These are phyloP conservation scores for Craseonycteris thonglongyai DNA, from an alignment of 2,113 vertebrate species.

Conservation along the genomic window DNA sequence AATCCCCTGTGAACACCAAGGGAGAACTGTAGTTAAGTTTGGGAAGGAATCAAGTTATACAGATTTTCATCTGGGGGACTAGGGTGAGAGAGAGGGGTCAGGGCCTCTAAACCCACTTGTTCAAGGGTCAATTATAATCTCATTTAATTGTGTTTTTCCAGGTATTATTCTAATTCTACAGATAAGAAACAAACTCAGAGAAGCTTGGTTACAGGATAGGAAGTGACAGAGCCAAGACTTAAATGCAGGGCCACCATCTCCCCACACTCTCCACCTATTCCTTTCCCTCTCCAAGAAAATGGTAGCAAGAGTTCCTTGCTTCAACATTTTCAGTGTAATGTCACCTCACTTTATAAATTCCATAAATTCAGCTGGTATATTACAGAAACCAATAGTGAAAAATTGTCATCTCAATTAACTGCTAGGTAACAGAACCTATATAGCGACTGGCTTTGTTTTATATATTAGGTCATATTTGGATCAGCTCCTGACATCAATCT, in stretches of 20 bases:
- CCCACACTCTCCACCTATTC: neutral
- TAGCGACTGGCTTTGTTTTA: neutral
- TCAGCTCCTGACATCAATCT: neutral
- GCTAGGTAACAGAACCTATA: neutral
- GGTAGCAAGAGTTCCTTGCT: neutral
- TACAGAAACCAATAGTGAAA: conserved; percentile 1
- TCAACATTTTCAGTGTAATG: neutral
- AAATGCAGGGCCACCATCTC: neutral
- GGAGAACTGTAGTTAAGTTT: neutral
- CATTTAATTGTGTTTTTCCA: neutral
- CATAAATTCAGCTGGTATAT: neutral
- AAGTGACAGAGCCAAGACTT: neutral
- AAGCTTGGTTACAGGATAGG: neutral
- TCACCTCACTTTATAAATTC: neutral
- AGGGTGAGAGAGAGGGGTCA: neutral
- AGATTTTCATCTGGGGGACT: neutral
- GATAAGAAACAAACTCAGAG: neutral
- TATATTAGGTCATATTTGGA: neutral
- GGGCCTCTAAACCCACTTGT: neutral
- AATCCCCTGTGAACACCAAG: neutral
- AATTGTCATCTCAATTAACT: neutral
- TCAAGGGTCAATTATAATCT: neutral
- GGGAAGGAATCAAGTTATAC: neutral
- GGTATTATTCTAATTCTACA: neutral
- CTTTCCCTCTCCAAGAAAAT: neutral